Evolutionary conservation across 2,797 vertebrate species (phyloP), one percentile per base, ranked within the genome.

Genomic region (Aratinga solstitialis): DNA sequence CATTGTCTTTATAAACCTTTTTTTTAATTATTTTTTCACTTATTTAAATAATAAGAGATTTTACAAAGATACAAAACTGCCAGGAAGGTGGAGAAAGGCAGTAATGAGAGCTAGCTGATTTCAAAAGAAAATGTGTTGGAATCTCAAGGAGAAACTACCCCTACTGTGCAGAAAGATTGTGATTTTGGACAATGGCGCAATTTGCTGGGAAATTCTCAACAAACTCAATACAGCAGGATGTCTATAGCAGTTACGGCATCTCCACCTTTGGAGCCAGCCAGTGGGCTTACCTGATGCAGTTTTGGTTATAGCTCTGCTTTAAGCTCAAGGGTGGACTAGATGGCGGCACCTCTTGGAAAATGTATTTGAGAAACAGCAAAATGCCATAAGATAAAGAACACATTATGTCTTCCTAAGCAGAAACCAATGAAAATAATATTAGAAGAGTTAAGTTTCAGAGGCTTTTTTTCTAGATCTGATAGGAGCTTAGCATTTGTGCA

Each of bases 261-360:
- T 20, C 27, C 22, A 32, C 7, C 8, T 19, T 56, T 68, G 26
- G n/a, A 83, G 20, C 11, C 75, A 85, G 63, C 4, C 24, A 38
- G 24, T 0, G 0, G 11, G 2, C 36, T 38, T 40, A 38, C 40
- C 40, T 23, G 7, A 13, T 15, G 20, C 0, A 2, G 1, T 27
- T 14, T 7, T 63, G 24, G 4, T 38, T 3, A 5, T 8, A 54
- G 11, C 34, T 16, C 18, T 67, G 1, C 22, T 59, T 53, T 13
- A 80, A 77, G 4, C 0, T 27, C 20, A 12, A 77, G 17, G 5
- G 2, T 80, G n/a, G 6, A 54, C 30, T 73, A 54, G 9, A 21
- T 22, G 23, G 26, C 56, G 22, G 5, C 8, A 42, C 5, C 23
- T 58, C 1, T 2, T 13, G 10, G 7, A 76, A 78, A 83, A 83